Evolutionary conservation across 2,888 invertebrate genomes (phyloP).

Genomic region (Cryptus viduatorius): DNA sequence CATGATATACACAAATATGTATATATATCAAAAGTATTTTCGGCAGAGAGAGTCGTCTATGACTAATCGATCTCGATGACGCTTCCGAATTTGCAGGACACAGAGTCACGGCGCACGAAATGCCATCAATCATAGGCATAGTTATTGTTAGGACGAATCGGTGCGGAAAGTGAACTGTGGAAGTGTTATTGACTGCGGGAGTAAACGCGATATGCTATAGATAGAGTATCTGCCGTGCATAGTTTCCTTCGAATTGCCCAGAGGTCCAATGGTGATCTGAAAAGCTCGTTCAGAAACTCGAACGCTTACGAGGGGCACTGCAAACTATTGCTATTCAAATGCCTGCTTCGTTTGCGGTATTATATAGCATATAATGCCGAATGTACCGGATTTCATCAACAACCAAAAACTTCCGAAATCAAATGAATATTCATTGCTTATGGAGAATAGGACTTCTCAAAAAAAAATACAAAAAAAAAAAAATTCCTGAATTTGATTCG

Average conservation of each 20-base stretch:
- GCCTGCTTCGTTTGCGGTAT: not conserved
- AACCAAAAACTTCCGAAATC: too few relatives aligned
- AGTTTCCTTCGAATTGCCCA: constrained; percentile 21
- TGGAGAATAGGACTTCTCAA: too few relatives aligned
- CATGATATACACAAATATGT: not conserved
- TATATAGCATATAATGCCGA: not conserved
- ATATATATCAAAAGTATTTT: not conserved
- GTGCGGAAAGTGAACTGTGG: constrained; percentile 27
- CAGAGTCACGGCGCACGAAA: constrained; percentile 18
- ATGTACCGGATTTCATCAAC: not conserved
- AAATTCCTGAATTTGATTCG: too few relatives aligned
- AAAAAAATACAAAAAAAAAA: too few relatives aligned
- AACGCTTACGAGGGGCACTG: not conserved
- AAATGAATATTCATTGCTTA: too few relatives aligned
- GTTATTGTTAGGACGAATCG: constrained; percentile 30
- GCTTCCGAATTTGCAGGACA: constrained; percentile 35
- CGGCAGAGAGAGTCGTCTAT: not conserved
- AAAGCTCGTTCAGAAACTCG: constrained; percentile 6
- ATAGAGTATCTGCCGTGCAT: constrained; percentile 7
- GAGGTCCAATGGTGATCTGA: not conserved
- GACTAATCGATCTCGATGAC: constrained; percentile 42
- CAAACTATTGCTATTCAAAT: constrained; percentile 13
- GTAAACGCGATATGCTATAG: not conserved
- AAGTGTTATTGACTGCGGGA: constrained; percentile 16
- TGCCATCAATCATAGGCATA: constrained; percentile 24